phyloP scores from a whole-genome alignment of 1,140 invertebrate species.

The Drosophila parvula region DNA sequence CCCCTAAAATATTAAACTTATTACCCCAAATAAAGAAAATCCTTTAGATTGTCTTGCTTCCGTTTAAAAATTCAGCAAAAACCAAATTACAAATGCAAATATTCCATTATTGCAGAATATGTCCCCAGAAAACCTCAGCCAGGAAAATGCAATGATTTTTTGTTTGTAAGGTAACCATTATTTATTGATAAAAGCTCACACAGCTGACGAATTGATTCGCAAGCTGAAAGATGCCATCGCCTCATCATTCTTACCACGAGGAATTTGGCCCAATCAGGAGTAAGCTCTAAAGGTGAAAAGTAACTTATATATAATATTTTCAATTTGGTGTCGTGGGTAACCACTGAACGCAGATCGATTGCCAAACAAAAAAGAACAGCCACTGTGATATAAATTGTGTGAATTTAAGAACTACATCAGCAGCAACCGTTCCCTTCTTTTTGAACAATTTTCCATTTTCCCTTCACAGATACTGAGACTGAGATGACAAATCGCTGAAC shows the following conservation, averaged over 20 bases:
- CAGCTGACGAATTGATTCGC: slow-evolving; percentile 19
- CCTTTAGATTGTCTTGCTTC: not conserved
- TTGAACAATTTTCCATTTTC: slow-evolving; percentile 58
- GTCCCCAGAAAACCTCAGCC: not conserved
- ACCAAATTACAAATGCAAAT: not conserved
- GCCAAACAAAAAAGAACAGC: slow-evolving; percentile 83
- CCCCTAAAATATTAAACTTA: too few species aligned
- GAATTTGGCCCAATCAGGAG: slow-evolving; percentile 9
- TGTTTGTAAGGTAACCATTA: slow-evolving; percentile 14
- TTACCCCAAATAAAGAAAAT: too few species aligned
- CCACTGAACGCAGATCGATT: slow-evolving; percentile 49
- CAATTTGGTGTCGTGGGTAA: slow-evolving; percentile 9
- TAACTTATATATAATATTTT: not conserved
- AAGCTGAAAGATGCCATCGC: slow-evolving; percentile 2
- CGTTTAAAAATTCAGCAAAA: not conserved
- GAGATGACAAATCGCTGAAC: slow-evolving; percentile 49
- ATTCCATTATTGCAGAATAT: slow-evolving; percentile 7
- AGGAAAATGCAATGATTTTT: slow-evolving; percentile 17
- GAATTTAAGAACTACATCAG: slow-evolving; percentile 65
- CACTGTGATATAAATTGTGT: slow-evolving; percentile 81
- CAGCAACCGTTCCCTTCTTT: slow-evolving; percentile 74
- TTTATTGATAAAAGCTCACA: slow-evolving; percentile 31
- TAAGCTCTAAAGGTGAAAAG: too few species aligned
- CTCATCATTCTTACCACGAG: slow-evolving; percentile 1
- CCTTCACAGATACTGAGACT: not conserved